Conservation (phyloP, 1,140 invertebrate genomes). For the Drosophila tsacasi region DNA sequence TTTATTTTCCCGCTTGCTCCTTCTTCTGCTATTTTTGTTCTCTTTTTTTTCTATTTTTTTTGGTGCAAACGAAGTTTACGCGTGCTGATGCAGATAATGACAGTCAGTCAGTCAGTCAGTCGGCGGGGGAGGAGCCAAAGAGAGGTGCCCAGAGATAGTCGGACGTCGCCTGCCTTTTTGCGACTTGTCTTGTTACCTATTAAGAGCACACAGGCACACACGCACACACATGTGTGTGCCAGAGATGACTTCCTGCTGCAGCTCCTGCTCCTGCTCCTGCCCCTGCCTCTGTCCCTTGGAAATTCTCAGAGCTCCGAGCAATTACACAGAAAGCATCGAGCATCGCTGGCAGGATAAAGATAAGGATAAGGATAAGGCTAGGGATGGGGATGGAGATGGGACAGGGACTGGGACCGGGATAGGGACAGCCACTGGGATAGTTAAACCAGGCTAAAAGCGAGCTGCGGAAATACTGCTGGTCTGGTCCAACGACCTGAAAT, state of each 20-base stretch:
- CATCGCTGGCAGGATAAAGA: slow-evolving; percentile 39
- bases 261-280: slow-evolving; percentile 27
- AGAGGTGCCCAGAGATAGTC: slow-evolving; percentile 39
- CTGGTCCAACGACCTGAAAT: slow-evolving; percentile 46
- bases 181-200: slow-evolving; percentile 62
- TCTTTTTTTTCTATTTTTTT: slow-evolving; percentile 27
- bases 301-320: slow-evolving; percentile 52
- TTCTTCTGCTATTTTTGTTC: slow-evolving; percentile 23
- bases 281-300: slow-evolving; percentile 37
- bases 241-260: slow-evolving; percentile 56
- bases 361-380: slow-evolving; percentile 31
- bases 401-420: neutral
- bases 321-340: slow-evolving; percentile 76
- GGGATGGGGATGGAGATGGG: neutral
- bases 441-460: slow-evolving; percentile 68
- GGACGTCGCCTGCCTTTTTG: slow-evolving; percentile 48
- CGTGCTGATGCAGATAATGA: slow-evolving; percentile 79
- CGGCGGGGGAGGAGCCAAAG: slow-evolving; percentile 17
- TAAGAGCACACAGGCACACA: slow-evolving; percentile 53
- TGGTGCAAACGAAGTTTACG: slow-evolving; percentile 79
- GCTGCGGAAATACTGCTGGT: slow-evolving; percentile 30
- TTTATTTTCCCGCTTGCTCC: neutral
- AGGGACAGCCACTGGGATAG: neutral
- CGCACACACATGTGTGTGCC: slow-evolving; percentile 11
- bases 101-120: slow-evolving; percentile 71